Evolutionary conservation across 2,797 vertebrate species (phyloP).

Genomic region (Chiroxiphia lanceolata): DNA sequence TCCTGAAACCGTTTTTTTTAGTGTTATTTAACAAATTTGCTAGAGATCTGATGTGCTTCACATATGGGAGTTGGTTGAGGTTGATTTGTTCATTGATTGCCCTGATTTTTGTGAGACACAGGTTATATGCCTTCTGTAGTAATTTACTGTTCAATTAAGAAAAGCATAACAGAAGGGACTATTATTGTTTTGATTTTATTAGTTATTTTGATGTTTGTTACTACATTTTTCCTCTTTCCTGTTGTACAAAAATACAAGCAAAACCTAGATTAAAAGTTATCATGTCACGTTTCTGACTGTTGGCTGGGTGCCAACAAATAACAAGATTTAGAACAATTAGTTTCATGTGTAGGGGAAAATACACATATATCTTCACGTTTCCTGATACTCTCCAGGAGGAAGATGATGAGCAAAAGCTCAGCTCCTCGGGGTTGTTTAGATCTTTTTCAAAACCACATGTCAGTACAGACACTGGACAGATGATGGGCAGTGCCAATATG

Average conservation of each 20-base stretch:
- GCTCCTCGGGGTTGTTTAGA: not conserved
- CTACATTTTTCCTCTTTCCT: not conserved
- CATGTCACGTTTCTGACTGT: not conserved
- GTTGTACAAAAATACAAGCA: not conserved
- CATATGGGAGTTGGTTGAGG: not conserved
- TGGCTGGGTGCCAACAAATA: conserved; percentile 1
- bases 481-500: not conserved
- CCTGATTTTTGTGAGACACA: not conserved
- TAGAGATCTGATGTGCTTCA: not conserved
- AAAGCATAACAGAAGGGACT: not conserved
- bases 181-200: not conserved
- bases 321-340: not conserved
- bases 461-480: not conserved
- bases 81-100: not conserved
- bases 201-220: not conserved
- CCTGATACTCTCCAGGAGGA: not conserved
- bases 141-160: not conserved
- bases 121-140: not conserved
- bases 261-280: not conserved
- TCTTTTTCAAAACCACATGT: not conserved
- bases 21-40: not conserved
- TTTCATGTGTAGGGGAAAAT: not conserved
- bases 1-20: not conserved
- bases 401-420: not conserved
- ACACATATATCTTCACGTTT: not conserved